Conservation (phyloP, 2,888 invertebrate species). For the Eurois occulta region DNA sequence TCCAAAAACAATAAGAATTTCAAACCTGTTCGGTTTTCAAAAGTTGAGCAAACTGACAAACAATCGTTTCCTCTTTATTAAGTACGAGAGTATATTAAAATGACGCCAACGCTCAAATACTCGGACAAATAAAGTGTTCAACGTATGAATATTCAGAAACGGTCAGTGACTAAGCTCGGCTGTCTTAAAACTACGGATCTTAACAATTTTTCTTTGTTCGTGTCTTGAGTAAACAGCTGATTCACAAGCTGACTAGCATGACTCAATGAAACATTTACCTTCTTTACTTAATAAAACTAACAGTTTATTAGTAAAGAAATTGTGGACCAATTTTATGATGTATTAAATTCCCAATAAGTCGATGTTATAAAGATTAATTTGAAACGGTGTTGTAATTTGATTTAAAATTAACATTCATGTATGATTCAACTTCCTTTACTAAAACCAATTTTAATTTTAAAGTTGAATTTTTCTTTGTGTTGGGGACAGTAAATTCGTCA, state of each 20-base stretch:
- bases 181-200: conserved; percentile 41
- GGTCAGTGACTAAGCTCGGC: conserved; percentile 53
- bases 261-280: conserved; percentile 54
- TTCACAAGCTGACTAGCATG: conserved; percentile 59
- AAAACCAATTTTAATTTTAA: conserved; percentile 9
- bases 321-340: conserved; percentile 15
- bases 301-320: conserved; percentile 26
- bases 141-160: conserved; percentile 63
- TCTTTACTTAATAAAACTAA: conserved; percentile 42
- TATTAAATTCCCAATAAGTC: background rate
- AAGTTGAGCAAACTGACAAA: conserved; percentile 45
- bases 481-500: conserved; percentile 20
- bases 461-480: conserved; percentile 11
- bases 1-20: conserved; percentile 17
- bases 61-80: conserved; percentile 45
- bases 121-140: conserved; percentile 48
- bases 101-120: conserved; percentile 43
- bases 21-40: conserved; percentile 33
- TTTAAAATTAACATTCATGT: conserved; percentile 22
- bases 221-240: conserved; percentile 60
- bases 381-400: background rate
- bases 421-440: conserved; percentile 5
- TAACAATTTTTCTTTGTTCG: conserved; percentile 63
- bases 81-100: conserved; percentile 41
- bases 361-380: conserved; percentile 25